A percentile compares a stretch with the other conserved stretches of the same genome.
phyloP scores from a whole-genome alignment of 1,140 invertebrate species.

The Steinernema khuongi region DNA sequence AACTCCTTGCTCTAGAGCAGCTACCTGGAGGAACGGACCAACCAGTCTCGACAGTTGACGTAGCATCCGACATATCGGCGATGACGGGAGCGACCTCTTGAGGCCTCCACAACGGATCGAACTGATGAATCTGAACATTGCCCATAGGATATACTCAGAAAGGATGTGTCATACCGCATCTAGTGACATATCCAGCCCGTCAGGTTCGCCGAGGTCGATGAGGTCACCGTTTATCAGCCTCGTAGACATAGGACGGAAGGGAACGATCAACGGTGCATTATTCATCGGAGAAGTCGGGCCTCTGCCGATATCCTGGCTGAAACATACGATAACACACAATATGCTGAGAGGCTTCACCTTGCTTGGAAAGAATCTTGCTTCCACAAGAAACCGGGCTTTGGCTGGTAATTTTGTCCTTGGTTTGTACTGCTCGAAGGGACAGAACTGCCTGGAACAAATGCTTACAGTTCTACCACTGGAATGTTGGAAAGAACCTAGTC shows the following conservation, averaged over 20 bases:
- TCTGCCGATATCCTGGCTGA: neutral
- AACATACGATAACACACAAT: neutral
- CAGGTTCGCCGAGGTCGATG: slow-evolving; percentile 5
- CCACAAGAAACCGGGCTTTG: no score
- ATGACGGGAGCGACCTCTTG: neutral
- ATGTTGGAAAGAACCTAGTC: neutral
- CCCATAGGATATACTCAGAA: neutral
- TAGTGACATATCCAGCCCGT: neutral
- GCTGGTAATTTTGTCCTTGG: no score
- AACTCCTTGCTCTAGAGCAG: no score
- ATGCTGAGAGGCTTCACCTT: neutral
- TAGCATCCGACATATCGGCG: neutral
- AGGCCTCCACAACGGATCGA: neutral
- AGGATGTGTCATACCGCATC: neutral
- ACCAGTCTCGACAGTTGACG: neutral
- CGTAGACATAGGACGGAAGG: neutral
- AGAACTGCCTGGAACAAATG: no score
- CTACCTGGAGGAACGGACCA: neutral
- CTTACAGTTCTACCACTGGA: no score
- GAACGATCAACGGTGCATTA: neutral
- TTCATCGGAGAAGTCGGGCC: neutral
- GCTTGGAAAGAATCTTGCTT: neutral
- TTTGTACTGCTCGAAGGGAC: no score
- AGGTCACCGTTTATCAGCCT: neutral
- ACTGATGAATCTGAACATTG: neutral